Evolutionary conservation across 2,797 vertebrate genomes (phyloP), one percentile per base, ranked within the genome.

Genomic region (Pachyuromys duprasi): DNA sequence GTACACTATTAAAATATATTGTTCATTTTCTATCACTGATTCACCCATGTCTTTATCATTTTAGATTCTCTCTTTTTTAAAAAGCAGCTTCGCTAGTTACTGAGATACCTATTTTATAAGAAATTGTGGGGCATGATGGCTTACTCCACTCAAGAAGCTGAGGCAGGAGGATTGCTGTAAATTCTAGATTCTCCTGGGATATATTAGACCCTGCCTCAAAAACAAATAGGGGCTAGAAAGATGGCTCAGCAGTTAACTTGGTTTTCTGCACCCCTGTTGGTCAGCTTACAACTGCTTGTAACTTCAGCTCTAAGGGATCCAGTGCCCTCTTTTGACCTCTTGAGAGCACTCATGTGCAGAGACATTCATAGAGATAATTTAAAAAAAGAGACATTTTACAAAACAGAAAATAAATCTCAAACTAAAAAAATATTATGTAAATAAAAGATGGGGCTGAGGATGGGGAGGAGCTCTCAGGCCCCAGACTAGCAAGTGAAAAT

Each of bases 1-100:
- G 39, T 31, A 70, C 28, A 86, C 22, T 95, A 83, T 94, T 97
- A 90, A 95, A 92, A 89, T 86, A 14, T 91, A 92, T 78, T 81
- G 5, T 78, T 97, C 14, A 49, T 79, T 70, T 91, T 75, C 39
- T 70, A 80, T 93, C 86, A 90, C 60, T 95, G 57, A 72, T n/a
- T 31, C 39, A 92, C 13, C 14, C 45, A 5, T 90, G n/a, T 91
- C 89, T 95, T 96, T 90, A 95, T 88, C 90, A 91, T 91, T 86
- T 92, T 90, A 69, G 11, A 76, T 57, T 94, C 57, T 94, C 11
- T 49, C 15, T 45, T 86, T 91, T 86, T 86, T n/a, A n/a, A n/a
- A n/a, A 28, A 76, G 49, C 18, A 79, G 8, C 81, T 53, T 94
- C 76, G 69, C 45, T 95, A 94, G 96, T 80, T 70, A 86, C 36